A percentile compares a stretch with the other conserved stretches of the same genome.
phyloP scores from a whole-genome alignment of 2,113 vertebrate species.

The Menidia beryllina region DNA sequence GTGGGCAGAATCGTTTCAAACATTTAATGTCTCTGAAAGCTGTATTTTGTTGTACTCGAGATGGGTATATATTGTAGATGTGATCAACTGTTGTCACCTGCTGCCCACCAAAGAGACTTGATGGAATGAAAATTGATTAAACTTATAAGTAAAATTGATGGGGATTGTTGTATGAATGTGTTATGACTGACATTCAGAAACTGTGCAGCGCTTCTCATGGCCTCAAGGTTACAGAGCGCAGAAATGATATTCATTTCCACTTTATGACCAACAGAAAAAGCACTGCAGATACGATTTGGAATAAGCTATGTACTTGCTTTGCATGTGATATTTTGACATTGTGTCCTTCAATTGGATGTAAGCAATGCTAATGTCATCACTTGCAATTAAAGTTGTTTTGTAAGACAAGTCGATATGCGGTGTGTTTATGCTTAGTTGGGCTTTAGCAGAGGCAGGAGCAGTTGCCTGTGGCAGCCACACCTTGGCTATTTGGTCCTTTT shows the following conservation, averaged over 20 bases:
- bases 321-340: conserved; percentile 72
- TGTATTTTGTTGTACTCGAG: conserved; percentile 28
- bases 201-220: conserved; percentile 27
- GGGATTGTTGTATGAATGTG: conserved; percentile 48
- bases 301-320: conserved; percentile 72
- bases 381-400: conserved; percentile 78
- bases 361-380: conserved; percentile 75
- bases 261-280: conserved; percentile 56
- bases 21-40: conserved; percentile 42
- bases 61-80: conserved; percentile 39
- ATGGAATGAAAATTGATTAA: conserved; percentile 21
- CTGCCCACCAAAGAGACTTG: conserved; percentile 43
- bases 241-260: conserved; percentile 72
- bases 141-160: conserved; percentile 13
- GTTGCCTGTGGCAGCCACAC: neutral
- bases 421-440: conserved; percentile 15
- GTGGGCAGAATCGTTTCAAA: conserved; percentile 35
- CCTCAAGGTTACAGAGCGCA: conserved; percentile 41
- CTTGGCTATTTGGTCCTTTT: no score
- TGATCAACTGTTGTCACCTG: conserved; percentile 26
- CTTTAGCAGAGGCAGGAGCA: neutral
- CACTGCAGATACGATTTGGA: conserved; percentile 49
- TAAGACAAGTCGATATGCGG: conserved; percentile 30
- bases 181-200: conserved; percentile 62
- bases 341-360: conserved; percentile 69